These are phyloP conservation scores for Calliphora vicina DNA, from an alignment of 1,140 invertebrate species.

Conservation along the genomic window DNA sequence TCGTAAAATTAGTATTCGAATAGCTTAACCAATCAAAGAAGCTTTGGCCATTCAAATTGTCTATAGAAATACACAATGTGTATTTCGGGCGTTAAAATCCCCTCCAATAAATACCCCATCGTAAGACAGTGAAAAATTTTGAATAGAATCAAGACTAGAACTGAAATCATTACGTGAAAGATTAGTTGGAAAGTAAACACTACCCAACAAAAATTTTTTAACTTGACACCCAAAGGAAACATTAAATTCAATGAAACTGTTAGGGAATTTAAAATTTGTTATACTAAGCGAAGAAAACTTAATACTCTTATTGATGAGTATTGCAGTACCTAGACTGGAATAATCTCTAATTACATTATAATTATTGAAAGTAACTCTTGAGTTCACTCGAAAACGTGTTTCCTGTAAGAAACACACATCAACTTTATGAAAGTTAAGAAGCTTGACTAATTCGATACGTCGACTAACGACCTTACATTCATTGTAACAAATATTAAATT, in stretches of 20 bases:
- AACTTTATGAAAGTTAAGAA: not conserved
- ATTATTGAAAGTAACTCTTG: not conserved
- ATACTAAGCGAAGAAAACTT: not conserved
- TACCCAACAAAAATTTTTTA: not conserved
- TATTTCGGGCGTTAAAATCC: conserved; percentile 11
- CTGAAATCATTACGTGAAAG: not conserved
- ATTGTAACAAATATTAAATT: not conserved
- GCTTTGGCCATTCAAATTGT: not conserved
- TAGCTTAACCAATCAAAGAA: not conserved
- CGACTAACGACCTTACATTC: not conserved
- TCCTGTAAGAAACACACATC: not conserved
- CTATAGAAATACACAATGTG: not conserved
- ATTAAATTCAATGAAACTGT: not conserved
- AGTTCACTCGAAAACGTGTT: not conserved
- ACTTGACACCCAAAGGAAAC: not conserved
- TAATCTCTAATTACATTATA: not conserved
- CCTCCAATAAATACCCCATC: not conserved
- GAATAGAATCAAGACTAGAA: not conserved
- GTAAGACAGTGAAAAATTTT: not conserved
- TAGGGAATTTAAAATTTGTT: not conserved
- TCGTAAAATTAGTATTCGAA: not conserved
- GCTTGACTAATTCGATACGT: not conserved
- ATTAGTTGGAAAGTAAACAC: not conserved
- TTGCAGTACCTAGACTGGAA: not conserved
- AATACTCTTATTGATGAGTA: not conserved